Conservation (phyloP, 1,140 invertebrate species). For the Apis mellifera region DNA sequence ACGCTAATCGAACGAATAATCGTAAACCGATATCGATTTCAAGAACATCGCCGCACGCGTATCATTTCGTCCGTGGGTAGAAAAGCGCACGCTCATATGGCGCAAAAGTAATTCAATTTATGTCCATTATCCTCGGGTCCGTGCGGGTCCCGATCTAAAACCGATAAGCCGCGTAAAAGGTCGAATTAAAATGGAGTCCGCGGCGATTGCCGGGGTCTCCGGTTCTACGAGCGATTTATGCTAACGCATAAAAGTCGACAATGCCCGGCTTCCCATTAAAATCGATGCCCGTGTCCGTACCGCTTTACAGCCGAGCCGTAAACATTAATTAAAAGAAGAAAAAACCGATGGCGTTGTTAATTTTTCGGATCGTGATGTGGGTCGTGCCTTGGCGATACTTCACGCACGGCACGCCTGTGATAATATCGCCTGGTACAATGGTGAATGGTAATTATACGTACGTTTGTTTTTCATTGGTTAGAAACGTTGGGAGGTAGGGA, state of each 20-base stretch:
- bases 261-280: slow-evolving; percentile 51
- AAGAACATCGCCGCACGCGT: too few species aligned
- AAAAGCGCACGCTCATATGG: neutral
- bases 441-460: neutral
- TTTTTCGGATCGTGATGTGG: slow-evolving; percentile 54
- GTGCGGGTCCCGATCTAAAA: slow-evolving; percentile 38
- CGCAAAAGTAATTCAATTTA: slow-evolving; percentile 21
- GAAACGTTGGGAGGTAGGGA: too few species aligned
- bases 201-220: slow-evolving; percentile 20
- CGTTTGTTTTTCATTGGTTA: too few species aligned
- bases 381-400: slow-evolving; percentile 26
- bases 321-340: slow-evolving; percentile 66
- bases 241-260: slow-evolving; percentile 57
- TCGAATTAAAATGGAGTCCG: slow-evolving; percentile 55
- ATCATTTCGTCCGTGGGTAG: neutral
- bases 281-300: slow-evolving; percentile 54
- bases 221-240: slow-evolving; percentile 56
- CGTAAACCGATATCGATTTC: too few species aligned
- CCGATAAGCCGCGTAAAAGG: slow-evolving; percentile 59
- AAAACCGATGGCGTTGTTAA: slow-evolving; percentile 40
- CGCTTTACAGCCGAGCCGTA: slow-evolving; percentile 28
- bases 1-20: too few species aligned
- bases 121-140: slow-evolving; percentile 31
- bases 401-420: neutral
- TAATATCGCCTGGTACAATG: neutral